Base-by-base conservation (phyloP, 2,888 invertebrate species). In the Caenorhabditis wallacei region DNA sequence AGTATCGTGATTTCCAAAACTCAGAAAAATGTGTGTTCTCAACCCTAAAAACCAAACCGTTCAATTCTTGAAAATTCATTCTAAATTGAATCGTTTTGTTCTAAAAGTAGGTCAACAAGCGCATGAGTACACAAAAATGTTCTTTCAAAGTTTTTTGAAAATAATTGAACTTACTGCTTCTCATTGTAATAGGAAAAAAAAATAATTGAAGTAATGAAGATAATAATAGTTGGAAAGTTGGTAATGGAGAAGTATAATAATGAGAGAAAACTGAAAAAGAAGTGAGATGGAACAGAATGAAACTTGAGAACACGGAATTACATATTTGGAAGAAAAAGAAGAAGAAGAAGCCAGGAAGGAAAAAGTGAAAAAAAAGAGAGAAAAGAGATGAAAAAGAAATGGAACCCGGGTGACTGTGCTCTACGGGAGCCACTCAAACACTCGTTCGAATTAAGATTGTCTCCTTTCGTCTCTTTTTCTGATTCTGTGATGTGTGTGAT, bases 401-500 rank as follows among this genome's bases (percentile, higher is more conserved):
- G 64, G 66, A 64, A 74, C 64, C 64, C 26, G 35, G 57, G 35
- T 35, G 54, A 59, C 59, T 37, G 71, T 71, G 71, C 71, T 71
- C 64, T 18, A 46, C 43, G 56, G 74, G 64, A 66, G 74, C 74
- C 74, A 74, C 74, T 74, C 74, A 64, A 66, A 66, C 66, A 74
- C 66, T 64, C 71, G 80, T 71, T 80, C 70, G 61, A 72, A 66
- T 71, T 71, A 72, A 68, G 61, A 72, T 68, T 57, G 80, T 53
- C 70, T 59, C 59, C 20, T 40, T 48, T 46, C 22, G 43, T n/a
- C 10, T 53, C 20, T 51, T 40, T 40, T 48, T 64, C 30, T 48
- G 26, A 20, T 64, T 64, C 51, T 64, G 22, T 63, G 37, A n/a
- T 57, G 57, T 61, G 61, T 63, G 63, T 51, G 53, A 53, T 53